Evolutionary conservation across 2,113 vertebrate species (phyloP), one percentile per base, ranked within the genome.

Genomic region (Pristiophorus japonicus): DNA sequence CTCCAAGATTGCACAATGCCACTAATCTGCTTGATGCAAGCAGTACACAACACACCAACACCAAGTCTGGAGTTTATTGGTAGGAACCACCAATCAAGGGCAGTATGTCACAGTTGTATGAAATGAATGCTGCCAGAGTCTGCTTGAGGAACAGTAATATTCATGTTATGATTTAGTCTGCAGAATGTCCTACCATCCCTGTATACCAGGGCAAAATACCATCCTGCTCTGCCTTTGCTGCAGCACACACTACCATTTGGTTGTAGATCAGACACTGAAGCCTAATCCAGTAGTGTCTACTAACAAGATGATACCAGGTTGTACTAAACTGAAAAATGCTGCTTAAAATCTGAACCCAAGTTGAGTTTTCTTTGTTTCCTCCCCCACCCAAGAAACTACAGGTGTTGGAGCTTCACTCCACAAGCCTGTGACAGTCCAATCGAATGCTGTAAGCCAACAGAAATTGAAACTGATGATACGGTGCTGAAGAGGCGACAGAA

Each of bases 401-500:
- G 65, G 20, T 45, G 30, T 10, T 70, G 65, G 93, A 70, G 24
- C 10, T 34, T 94, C 10, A n/a, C 65, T 27, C 12, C 93, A 7
- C 22, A 30, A 1, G 11, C 93, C 3, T 94, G 22, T 51, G 93
- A 51, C 65, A 47, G 24, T 70, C 11, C 93, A 51, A 4, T 66
- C 20, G 66, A 34, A 73, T 67, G 11, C 34, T 73, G 22, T 47
- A 34, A 67, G 45, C 42, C 65, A 66, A 5, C 59, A 63, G 87
- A 95, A 51, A 95, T 95, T 0, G 98, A 99, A 96, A 98, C 97
- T 45, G 98, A 98, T 70, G 97, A 98, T 3, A 97, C 96, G 0
- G 97, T 98, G 85, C 96, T 98, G 96, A 97, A 97, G 96, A 96
- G 97, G 42, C 95, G 97, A n/a, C 98, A 98, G 96, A 98, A 98